Conservation (phyloP, 2,888 invertebrate species). For the Ommatoiulus sabulosus region DNA sequence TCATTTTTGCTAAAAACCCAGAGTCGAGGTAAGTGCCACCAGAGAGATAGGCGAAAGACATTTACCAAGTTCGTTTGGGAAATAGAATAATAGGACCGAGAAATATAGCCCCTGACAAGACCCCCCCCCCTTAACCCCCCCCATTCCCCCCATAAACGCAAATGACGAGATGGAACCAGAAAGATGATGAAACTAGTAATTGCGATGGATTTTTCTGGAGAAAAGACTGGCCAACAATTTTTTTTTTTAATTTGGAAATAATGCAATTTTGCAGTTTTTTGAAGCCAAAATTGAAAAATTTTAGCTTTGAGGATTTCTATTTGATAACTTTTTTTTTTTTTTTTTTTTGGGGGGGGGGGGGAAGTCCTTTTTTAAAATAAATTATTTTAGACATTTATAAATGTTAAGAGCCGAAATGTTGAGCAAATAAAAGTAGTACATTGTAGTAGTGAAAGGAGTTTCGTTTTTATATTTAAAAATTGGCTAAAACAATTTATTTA, state of each 20-base stretch:
- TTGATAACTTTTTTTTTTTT: no score
- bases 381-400: no score
- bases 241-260: neutral
- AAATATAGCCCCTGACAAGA: neutral
- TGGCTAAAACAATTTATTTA: no score
- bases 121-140: neutral
- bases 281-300: no score
- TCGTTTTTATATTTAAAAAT: no score
- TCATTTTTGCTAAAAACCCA: constrained; percentile 23
- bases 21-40: neutral
- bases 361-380: no score
- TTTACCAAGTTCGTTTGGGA: neutral
- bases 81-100: constrained; percentile 1
- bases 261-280: neutral
- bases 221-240: no score
- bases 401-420: no score
- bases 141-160: neutral
- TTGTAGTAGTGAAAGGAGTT: no score
- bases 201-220: neutral
- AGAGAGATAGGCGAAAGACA: neutral
- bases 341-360: no score
- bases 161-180: neutral
- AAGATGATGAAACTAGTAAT: neutral
- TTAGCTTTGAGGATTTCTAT: no score
- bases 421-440: no score